These are phyloP conservation scores for Prinia subflava DNA, from an alignment of 2,113 vertebrate genomes.

Conservation along the genomic window DNA sequence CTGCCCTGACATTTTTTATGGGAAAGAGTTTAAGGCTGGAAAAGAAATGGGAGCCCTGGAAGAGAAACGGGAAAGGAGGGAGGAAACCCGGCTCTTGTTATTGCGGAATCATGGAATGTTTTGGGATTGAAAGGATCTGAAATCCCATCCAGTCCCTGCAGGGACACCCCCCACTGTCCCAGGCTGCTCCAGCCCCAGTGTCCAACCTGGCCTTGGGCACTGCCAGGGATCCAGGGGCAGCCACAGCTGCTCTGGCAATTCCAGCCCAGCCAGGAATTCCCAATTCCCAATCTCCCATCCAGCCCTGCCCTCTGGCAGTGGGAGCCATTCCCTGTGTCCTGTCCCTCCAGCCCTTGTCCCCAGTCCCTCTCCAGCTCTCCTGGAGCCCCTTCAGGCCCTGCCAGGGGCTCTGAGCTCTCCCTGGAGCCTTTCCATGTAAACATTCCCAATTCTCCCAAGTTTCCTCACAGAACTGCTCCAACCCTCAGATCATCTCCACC, in stretches of 20 bases:
- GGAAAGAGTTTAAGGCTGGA: background rate
- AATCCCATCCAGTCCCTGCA: background rate
- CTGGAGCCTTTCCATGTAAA: background rate
- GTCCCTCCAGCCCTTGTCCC: background rate
- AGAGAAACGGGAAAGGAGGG: rapidly evolving
- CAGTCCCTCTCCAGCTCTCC: background rate
- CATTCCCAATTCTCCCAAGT: background rate
- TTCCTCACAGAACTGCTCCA: rapidly evolving
- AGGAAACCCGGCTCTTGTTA: background rate
- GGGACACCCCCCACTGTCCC: background rate
- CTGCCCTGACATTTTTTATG: background rate
- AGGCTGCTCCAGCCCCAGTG: no score
- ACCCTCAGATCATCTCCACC: background rate
- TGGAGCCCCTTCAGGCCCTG: background rate
- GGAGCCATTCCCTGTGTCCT: background rate
- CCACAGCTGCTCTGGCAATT: background rate
- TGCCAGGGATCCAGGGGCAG: background rate
- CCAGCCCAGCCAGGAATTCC: background rate
- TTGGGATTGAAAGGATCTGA: background rate
- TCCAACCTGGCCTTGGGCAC: background rate
- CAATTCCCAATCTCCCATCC: background rate
- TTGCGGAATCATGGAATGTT: rapidly evolving
- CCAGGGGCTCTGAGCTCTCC: background rate
- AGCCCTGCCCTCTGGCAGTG: no score
- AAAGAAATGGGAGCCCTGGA: background rate